Conservation (phyloP, 1,140 invertebrate species). For the Dysdera silvatica region DNA sequence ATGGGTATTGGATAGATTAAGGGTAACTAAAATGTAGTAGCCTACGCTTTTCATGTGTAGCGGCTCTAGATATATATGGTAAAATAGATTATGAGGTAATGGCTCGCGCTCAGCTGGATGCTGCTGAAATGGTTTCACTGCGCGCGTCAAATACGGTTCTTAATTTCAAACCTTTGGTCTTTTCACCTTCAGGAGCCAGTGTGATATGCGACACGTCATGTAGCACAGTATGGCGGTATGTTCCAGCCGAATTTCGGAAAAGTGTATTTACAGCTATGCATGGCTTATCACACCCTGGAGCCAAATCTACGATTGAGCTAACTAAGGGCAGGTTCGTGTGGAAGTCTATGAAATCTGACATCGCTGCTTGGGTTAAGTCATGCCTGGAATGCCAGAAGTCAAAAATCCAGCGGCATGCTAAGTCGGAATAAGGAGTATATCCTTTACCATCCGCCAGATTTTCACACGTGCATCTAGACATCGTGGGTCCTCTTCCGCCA, state of each 20-base stretch:
- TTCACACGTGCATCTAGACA: conserved; percentile 46
- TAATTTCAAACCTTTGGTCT: not conserved
- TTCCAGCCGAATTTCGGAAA: not conserved
- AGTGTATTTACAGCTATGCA: conserved; percentile 13
- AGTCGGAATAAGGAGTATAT: conserved; percentile 10
- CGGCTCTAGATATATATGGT: not conserved
- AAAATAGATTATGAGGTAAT: conserved; percentile 7
- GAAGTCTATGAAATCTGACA: conserved; percentile 14
- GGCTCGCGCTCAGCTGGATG: conserved; percentile 1
- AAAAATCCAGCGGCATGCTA: conserved; percentile 21
- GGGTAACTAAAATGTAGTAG: conserved; percentile 38
- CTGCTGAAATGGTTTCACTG: conserved; percentile 1
- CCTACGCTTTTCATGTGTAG: conserved; percentile 19
- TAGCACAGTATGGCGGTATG: conserved; percentile 1
- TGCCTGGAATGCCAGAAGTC: conserved; percentile 22
- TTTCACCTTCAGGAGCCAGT: not conserved
- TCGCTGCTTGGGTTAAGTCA: not conserved
- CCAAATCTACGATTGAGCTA: not conserved
- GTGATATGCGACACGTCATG: conserved; percentile 11
- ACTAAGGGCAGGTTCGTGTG: conserved; percentile 10
- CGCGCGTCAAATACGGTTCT: not conserved
- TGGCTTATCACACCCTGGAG: conserved; percentile 17
- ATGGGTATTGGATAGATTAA: conserved; percentile 40
- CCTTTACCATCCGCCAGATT: conserved; percentile 33
- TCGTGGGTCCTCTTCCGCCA: conserved; percentile 44